phyloP scores from a whole-genome alignment of 2,888 invertebrate genomes.

The Agrochola macilenta region DNA sequence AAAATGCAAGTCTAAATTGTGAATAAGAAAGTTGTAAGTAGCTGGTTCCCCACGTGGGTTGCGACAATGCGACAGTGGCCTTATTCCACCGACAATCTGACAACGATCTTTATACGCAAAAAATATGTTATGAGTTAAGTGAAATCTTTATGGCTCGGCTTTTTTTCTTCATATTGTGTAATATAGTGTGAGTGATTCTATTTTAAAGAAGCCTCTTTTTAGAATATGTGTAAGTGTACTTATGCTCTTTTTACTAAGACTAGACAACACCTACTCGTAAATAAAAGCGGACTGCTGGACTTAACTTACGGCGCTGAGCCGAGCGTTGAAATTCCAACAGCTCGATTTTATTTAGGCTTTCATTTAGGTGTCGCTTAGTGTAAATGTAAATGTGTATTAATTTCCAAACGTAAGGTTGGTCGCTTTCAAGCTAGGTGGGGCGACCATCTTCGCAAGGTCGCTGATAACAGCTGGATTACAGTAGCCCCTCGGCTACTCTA shows the following conservation, averaged over 20 bases:
- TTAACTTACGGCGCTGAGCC: not conserved
- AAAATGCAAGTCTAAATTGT: constrained; percentile 54
- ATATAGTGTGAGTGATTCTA: not conserved
- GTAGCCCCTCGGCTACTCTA: no score
- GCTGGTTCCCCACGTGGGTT: constrained; percentile 54
- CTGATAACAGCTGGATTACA: no score
- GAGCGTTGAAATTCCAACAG: not conserved
- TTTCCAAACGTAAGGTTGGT: not conserved
- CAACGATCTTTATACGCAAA: constrained; percentile 32
- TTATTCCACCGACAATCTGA: constrained; percentile 50
- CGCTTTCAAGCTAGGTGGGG: not conserved
- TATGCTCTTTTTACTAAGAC: not conserved
- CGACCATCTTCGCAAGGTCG: not conserved
- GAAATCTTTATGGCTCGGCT: constrained; percentile 19
- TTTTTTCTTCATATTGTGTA: constrained; percentile 25
- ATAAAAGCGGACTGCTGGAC: not conserved
- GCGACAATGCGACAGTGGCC: constrained; percentile 59
- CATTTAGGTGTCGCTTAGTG: not conserved
- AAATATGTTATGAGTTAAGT: constrained; percentile 9
- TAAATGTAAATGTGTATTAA: not conserved
- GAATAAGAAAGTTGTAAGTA: constrained; percentile 60
- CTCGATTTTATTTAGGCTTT: not conserved
- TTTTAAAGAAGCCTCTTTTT: not conserved
- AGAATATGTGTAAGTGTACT: no score
- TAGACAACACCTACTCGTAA: no score